phyloP scores from a whole-genome alignment of 2,113 vertebrate species.

The Protomyctophum bolini region DNA sequence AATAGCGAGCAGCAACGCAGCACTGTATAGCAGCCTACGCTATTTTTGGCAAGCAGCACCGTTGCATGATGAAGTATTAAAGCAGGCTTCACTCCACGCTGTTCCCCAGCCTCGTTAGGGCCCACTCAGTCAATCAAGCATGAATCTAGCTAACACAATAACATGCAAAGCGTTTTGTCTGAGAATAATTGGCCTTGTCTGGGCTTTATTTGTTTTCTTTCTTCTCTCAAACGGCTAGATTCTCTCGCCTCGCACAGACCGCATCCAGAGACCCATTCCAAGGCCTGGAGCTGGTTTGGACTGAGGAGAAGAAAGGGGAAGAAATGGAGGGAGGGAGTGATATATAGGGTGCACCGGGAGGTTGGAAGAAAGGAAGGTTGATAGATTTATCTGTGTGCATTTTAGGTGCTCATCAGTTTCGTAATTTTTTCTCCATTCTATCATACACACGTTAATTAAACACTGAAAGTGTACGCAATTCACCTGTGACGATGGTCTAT shows the following conservation, averaged over 20 bases:
- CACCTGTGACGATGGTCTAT: background rate
- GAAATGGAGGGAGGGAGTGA: background rate
- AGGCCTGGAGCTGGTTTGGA: slow-evolving; percentile 54
- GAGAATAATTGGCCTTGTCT: slow-evolving; percentile 71
- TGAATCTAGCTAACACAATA: slow-evolving; percentile 72
- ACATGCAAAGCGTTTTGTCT: slow-evolving; percentile 76
- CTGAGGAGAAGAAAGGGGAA: slow-evolving; percentile 14
- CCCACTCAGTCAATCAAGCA: slow-evolving; percentile 75
- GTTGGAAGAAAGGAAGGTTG: background rate
- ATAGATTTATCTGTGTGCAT: slow-evolving; percentile 3
- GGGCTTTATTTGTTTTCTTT: slow-evolving; percentile 44
- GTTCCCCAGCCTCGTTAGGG: slow-evolving; percentile 73
- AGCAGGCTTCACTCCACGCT: slow-evolving; percentile 20
- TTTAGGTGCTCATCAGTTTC: slow-evolving; percentile 18
- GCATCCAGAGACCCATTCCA: slow-evolving; percentile 49
- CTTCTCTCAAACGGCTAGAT: slow-evolving; percentile 50
- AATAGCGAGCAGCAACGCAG: too few species aligned
- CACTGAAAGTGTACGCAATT: too few species aligned
- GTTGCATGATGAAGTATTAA: too few species aligned
- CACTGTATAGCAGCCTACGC: too few species aligned
- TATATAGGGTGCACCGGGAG: background rate
- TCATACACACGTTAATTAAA: background rate
- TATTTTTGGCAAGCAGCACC: too few species aligned
- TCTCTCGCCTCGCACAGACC: slow-evolving; percentile 48
- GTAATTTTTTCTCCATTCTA: slow-evolving; percentile 7